These are phyloP conservation scores for Brachyptera putata DNA, from an alignment of 2,888 invertebrate genomes.

Conservation along the genomic window DNA sequence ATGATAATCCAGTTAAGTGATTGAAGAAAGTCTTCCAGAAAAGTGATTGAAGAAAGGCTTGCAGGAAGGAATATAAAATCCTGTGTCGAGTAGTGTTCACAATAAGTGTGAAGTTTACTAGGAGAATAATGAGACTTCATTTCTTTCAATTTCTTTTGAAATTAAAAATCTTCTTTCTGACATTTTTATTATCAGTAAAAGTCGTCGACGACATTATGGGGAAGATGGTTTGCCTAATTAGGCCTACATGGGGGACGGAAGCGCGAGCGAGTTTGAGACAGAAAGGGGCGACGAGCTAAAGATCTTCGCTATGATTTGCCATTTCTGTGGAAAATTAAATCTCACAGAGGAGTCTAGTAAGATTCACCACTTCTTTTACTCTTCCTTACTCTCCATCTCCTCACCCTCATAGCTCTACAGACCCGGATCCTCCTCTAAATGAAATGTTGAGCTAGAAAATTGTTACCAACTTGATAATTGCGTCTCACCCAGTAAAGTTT, in stretches of 20 bases:
- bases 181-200: conserved; percentile 18
- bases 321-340: conserved; percentile 27
- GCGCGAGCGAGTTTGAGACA: no score
- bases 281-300: background rate
- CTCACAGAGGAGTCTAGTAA: conserved; percentile 20
- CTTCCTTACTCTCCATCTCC: background rate
- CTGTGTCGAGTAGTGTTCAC: background rate
- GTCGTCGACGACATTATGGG: conserved; percentile 8
- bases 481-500: conserved; percentile 22
- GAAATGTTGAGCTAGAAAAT: conserved; percentile 32
- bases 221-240: conserved; percentile 15
- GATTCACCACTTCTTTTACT: background rate
- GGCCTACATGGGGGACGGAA: background rate
- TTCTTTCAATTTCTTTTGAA: conserved; percentile 19
- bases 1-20: no score
- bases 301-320: conserved; percentile 24
- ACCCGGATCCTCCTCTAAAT: conserved; percentile 23
- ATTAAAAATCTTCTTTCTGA: conserved; percentile 21
- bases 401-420: background rate
- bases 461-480: conserved; percentile 32
- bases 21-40: background rate
- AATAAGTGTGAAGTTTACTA: background rate
- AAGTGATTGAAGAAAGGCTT: background rate
- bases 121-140: conserved; percentile 4
- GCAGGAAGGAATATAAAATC: background rate